phyloP scores from a whole-genome alignment of 53 echinoderm and acorn worm genomes.

The Zoroaster sp. region DNA sequence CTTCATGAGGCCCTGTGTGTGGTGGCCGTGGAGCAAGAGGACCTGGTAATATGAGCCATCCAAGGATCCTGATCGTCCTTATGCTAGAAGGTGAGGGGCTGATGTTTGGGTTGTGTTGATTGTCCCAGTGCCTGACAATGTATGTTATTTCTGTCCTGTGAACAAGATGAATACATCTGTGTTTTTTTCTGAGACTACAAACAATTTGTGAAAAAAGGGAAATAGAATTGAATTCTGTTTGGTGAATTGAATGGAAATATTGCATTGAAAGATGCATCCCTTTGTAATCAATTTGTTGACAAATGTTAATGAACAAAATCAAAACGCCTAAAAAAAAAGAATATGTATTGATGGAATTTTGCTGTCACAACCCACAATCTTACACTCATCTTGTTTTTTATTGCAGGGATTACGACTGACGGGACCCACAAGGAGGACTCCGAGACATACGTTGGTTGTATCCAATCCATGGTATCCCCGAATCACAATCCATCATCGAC shows the following conservation, averaged over 20 bases:
- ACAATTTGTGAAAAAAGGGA: too few species aligned
- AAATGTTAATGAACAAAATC: too few species aligned
- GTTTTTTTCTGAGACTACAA: too few species aligned
- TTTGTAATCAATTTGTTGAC: too few species aligned
- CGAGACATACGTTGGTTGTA: slow-evolving; percentile 96
- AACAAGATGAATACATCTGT: too few species aligned
- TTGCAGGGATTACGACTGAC: slow-evolving; percentile 57
- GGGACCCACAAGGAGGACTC: slow-evolving; percentile 68
- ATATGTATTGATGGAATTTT: not conserved
- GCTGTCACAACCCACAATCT: not conserved
- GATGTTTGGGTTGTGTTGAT: too few species aligned
- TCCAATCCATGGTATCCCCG: slow-evolving; percentile 96
- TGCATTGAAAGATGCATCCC: too few species aligned
- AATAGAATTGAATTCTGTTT: too few species aligned
- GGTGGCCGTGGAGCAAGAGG: slow-evolving; percentile 73
- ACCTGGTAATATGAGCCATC: slow-evolving; percentile 77
- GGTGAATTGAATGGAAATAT: too few species aligned
- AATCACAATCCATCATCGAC: slow-evolving; percentile 79
- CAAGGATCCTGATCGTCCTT: slow-evolving; percentile 80
- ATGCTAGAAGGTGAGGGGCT: slow-evolving; percentile 67
- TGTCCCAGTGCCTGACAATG: too few species aligned
- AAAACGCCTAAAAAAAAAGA: not conserved
- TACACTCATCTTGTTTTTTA: not conserved
- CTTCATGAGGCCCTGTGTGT: slow-evolving; percentile 92
- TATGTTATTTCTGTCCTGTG: too few species aligned